Base-by-base conservation (phyloP, 1,140 invertebrate species). In the Dryas iulia region DNA sequence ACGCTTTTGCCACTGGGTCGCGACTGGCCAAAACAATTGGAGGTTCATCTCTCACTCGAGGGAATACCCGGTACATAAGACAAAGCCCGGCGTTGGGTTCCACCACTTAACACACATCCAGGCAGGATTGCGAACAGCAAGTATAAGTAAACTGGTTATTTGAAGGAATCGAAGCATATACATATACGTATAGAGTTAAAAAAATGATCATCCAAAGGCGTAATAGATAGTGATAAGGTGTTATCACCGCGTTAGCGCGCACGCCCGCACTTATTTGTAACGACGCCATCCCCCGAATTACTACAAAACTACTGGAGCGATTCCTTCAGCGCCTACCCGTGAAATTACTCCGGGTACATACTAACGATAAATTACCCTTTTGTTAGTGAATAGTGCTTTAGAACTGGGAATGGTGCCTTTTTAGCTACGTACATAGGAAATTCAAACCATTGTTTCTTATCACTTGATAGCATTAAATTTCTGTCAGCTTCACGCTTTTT, bases 201-300 rank as follows among this genome's bases (percentile, higher is more conserved):
- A 47, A 10, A 47, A 18, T 8, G 1, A 21, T 47, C 14, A n/a
- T 2, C 10, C 14, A 47, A 21, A 47, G 18, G 18, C 6, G 14
- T 47, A 47, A 47, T 21, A 47, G 8, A 47, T 10, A 47, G 39
- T 47, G 18, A 47, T 47, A 47, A 21, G 39, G 39, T 47, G 39
- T 18, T 47, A 47, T 47, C 39, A 47, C 1, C 39, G n/a, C n/a
- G 18, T 47, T 47, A 47, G 21, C 39, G 39, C 39, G 39, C 39
- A n/a, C 39, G 7, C 39, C 14, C 39, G 39, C 39, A 47, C 39
- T 47, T 47, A 47, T 47, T 47, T 47, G 39, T 47, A 47, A 47
- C 39, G 39, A 47, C 12, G 39, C 18, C 3, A 47, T 47, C 39
- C 18, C 21, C 39, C 39, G 21, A 47, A 47, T 47, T 21, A 21